Base-by-base conservation (phyloP, 1,140 invertebrate species). In the Caenorhabditis tropicalis region DNA sequence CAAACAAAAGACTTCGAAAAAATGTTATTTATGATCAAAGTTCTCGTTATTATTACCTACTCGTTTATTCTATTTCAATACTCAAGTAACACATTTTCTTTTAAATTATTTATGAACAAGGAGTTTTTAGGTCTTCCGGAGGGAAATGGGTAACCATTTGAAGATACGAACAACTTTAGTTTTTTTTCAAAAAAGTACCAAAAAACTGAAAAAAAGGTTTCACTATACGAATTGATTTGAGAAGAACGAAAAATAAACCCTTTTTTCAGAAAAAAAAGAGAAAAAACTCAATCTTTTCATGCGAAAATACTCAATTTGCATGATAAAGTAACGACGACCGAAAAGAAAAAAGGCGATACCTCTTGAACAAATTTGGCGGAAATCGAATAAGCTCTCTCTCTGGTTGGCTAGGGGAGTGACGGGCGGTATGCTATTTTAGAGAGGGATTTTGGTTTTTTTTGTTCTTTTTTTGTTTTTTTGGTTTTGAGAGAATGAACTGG, bases 311-410 rank as follows among this genome's bases (percentile, higher is more conserved):
- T 36, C 29, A 65, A 65, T 65, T 65, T 65, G 58, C 58, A 65
- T 36, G 58, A 65, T 65, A 65, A 65, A 65, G 21, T 10, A 36
- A 24, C 10, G 0, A 24, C 51, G 16, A 31, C 21, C 21, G 29
- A 5, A 7, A 39, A 5, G 0, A 39, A 65, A 31, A 65, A 10
- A 60, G 24, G 21, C 48, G 48, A 51, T 51, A 27, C 53, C 53
- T 56, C 53, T 56, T 56, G 24, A 56, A 56, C 48, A 51, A 56
- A 56, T 56, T 56, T 56, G 53, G 53, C 1, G 53, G 58, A 65
- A 65, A 65, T 65, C 36, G 15, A 65, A 65, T 65, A 65, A 65
- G 36, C 10, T 36, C n/a, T 31, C n/a, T n/a, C n/a, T n/a, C n/a
- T n/a, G n/a, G n/a, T n/a, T n/a, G n/a, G n/a, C n/a, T n/a, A n/a